phyloP scores from a whole-genome alignment of 2,113 vertebrate genomes.

The Tupaia tana region DNA sequence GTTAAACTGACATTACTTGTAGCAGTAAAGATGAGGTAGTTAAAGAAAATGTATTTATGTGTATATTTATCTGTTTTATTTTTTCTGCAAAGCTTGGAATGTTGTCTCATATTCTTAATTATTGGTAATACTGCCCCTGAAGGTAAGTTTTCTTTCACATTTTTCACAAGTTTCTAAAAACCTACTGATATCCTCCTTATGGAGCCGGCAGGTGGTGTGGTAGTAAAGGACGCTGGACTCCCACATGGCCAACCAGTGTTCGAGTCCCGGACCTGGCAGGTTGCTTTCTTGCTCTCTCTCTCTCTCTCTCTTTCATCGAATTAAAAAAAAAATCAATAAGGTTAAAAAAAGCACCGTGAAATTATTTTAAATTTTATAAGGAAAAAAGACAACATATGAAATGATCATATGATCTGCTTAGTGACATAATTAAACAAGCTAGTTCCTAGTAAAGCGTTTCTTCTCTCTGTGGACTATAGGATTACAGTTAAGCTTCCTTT shows the following conservation, averaged over 20 bases:
- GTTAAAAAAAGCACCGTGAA: background rate
- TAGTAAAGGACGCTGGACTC: too few relatives aligned
- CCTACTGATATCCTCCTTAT: background rate
- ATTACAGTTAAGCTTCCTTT: background rate
- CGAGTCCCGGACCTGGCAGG: too few relatives aligned
- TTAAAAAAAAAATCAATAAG: too few relatives aligned
- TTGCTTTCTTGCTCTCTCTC: too few relatives aligned
- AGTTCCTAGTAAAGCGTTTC: background rate
- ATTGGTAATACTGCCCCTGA: background rate
- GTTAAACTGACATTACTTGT: background rate
- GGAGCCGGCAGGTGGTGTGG: too few relatives aligned
- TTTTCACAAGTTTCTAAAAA: constrained; percentile 12
- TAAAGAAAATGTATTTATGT: background rate
- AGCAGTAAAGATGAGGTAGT: background rate
- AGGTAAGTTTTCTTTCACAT: background rate
- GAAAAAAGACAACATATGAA: background rate
- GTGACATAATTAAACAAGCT: background rate
- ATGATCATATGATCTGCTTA: background rate
- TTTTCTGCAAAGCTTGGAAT: background rate
- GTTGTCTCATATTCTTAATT: background rate
- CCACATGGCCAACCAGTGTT: too few relatives aligned
- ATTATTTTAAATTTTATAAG: background rate
- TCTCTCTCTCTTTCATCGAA: too few relatives aligned
- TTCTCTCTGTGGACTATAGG: background rate
- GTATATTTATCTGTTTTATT: background rate